Base-by-base conservation (phyloP, 2,797 vertebrate genomes). In the Sphenopsis melanotis region DNA sequence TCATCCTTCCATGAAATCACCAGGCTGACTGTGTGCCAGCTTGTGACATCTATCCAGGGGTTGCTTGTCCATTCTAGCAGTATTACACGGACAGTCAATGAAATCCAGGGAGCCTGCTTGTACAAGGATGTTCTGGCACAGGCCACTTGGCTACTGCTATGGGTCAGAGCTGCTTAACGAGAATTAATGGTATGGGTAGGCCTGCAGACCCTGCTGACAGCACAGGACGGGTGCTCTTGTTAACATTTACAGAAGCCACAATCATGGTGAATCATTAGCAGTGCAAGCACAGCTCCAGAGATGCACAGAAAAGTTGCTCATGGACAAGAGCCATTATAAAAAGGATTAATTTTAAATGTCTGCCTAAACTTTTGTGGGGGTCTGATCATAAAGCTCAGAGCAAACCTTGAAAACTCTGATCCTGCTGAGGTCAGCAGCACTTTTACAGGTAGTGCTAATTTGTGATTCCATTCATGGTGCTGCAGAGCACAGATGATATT, bases 81-180 rank as follows among this genome's bases (percentile, higher is more conserved):
- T 39, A 11, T 57, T 83, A 68, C 29, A 3, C 5, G 57, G 60
- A 13, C 39, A 49, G 21, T 27, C 37, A 32, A 0, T 60, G 65
- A 59, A 60, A 80, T n/a, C 64, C 68, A 70, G 79, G 60, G 70
- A 49, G n/a, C 12, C 37, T 85, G 44, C 44, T 34, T 37, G 26
- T 39, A 17, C 29, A 13, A 11, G 20, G 39, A 84, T 36, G 9
- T 57, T 23, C 42, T 50, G 42, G 20, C 37, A 69, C 4, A 6
- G 10, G 29, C 49, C 1, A 0, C 32, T 66, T 55, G 70, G 39
- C 37, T 36, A 0, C 42, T 44, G 24, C 72, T 22, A 0, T 15
- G 11, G 20, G 37, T 91, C 23, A 30, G 39, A 56, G 46, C 2
- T 63, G 36, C 64, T 46, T 74, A 46, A 47, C 44, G 24, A 27